Evolutionary conservation across 2,888 invertebrate species (phyloP).

Genomic region (Ectropis crepuscularia): DNA sequence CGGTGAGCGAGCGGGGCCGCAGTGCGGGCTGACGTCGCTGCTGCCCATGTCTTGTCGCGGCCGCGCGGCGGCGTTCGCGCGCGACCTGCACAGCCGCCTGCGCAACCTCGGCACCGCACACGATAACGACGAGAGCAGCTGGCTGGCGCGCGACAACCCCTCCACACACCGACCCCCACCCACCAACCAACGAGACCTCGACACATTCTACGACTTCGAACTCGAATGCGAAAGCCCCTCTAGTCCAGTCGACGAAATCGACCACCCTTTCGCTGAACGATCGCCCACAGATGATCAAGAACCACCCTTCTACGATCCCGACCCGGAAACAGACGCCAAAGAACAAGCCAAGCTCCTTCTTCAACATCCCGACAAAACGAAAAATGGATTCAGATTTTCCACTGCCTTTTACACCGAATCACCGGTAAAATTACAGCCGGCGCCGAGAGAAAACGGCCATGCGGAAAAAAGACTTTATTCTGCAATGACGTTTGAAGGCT

Average conservation of each 20-base stretch:
- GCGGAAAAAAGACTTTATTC: conserved; percentile 73
- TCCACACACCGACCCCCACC: conserved; percentile 47
- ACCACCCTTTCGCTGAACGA: conserved; percentile 81
- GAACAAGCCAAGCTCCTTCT: conserved; percentile 64
- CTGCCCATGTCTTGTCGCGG: conserved; percentile 92
- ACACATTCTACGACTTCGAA: conserved; percentile 87
- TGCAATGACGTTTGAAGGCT: conserved; percentile 79
- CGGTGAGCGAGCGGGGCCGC: conserved; percentile 82
- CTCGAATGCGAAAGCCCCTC: conserved; percentile 88
- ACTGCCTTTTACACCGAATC: conserved; percentile 74
- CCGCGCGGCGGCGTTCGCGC: conserved; percentile 92
- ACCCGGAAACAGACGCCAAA: conserved; percentile 72
- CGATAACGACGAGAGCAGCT: conserved; percentile 73
- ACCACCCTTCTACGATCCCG: conserved; percentile 82
- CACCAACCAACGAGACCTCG: conserved; percentile 70
- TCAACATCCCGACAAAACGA: conserved; percentile 78
- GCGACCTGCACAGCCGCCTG: conserved; percentile 90
- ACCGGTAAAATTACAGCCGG: conserved; percentile 75
- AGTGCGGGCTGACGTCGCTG: conserved; percentile 88
- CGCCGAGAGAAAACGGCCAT: conserved; percentile 75
- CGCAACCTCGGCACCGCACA: conserved; percentile 87
- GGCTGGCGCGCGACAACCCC: conserved; percentile 66
- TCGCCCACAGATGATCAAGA: conserved; percentile 82
- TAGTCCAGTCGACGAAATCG: conserved; percentile 87
- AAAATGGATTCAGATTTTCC: conserved; percentile 78